phyloP scores from a whole-genome alignment of 2,113 vertebrate genomes.

The Chelonoidis abingdonii region DNA sequence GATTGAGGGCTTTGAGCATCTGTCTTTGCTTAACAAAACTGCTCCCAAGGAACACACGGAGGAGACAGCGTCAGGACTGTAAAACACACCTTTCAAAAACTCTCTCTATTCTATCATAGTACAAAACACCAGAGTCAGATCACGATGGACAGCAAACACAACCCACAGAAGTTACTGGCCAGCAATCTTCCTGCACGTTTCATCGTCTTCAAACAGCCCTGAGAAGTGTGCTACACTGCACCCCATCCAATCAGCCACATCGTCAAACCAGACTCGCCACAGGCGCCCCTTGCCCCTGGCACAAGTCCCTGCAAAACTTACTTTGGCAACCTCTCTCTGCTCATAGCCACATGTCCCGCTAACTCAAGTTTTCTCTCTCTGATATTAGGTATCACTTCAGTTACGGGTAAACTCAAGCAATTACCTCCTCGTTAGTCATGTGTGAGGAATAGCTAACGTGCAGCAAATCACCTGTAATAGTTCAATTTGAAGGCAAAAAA shows the following conservation, averaged over 20 bases:
- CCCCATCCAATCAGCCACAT: background rate
- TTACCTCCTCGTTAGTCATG: background rate
- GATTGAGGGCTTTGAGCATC: background rate
- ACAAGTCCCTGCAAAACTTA: background rate
- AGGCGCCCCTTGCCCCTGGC: background rate
- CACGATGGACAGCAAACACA: background rate
- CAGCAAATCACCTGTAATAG: background rate
- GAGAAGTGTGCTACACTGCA: background rate
- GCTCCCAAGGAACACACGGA: background rate
- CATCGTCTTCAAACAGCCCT: background rate
- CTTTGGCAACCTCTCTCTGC: background rate
- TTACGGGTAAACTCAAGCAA: background rate
- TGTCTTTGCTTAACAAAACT: background rate
- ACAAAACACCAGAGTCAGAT: background rate
- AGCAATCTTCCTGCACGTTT: background rate
- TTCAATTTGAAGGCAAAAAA: background rate
- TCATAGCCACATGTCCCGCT: background rate
- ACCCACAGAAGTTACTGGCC: background rate
- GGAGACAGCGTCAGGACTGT: background rate
- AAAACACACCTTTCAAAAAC: background rate
- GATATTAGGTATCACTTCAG: background rate
- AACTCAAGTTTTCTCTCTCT: background rate
- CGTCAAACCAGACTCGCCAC: background rate
- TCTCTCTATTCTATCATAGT: background rate
- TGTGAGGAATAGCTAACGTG: background rate